phyloP scores from a whole-genome alignment of 2,113 vertebrate genomes.

The Entosphenus tridentatus region DNA sequence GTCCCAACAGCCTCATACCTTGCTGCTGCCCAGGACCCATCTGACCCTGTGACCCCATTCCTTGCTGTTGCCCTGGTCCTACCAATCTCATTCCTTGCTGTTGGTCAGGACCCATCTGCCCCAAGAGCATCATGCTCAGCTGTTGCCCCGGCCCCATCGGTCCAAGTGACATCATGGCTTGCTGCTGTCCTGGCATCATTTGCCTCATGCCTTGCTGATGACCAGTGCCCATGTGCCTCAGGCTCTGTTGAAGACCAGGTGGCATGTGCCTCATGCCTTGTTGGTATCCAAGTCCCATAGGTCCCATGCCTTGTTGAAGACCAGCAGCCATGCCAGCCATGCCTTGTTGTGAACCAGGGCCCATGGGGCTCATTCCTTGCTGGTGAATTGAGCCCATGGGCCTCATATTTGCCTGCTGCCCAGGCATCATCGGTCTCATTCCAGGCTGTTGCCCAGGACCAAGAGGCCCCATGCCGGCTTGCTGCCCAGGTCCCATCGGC shows the following conservation, averaged over 20 bases:
- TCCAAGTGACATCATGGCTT: background rate
- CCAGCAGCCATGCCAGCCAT: conserved; percentile 2
- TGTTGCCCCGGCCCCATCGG: background rate
- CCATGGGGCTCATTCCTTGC: conserved; percentile 3
- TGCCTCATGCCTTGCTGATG: background rate
- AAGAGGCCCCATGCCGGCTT: background rate
- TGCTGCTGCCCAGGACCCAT: conserved; percentile 4
- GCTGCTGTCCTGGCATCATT: background rate
- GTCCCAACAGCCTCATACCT: conserved; percentile 1
- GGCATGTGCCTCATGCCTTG: background rate
- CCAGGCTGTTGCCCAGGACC: conserved; percentile 4
- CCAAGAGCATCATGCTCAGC: background rate
- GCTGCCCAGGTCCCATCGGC: conserved; percentile 4
- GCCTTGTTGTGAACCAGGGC: background rate
- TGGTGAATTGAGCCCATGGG: conserved; percentile 16
- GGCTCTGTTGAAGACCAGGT: background rate
- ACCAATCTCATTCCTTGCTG: conserved; percentile 1
- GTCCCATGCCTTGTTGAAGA: conserved; percentile 2
- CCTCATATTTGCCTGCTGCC: conserved; percentile 19
- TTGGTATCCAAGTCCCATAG: background rate
- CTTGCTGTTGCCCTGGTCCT: background rate
- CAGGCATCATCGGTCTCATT: conserved; percentile 23
- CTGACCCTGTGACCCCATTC: background rate
- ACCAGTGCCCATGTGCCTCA: background rate
- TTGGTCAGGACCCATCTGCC: background rate